These are phyloP conservation scores for Hyperoplus lanceolatus DNA, from an alignment of 2,797 vertebrate species.

Conservation along the genomic window DNA sequence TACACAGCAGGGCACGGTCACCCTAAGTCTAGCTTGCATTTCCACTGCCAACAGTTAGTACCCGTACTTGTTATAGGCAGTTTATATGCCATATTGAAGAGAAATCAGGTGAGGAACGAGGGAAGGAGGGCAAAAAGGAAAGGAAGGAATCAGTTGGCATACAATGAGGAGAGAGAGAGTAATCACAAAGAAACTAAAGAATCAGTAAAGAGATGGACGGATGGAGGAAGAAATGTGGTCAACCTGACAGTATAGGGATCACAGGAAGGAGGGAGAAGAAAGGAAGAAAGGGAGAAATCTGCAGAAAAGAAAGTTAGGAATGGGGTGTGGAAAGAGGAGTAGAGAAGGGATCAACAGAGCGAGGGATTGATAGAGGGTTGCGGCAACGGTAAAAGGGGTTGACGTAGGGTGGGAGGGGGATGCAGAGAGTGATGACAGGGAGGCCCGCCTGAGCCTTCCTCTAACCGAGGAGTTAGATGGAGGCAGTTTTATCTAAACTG, in stretches of 20 bases:
- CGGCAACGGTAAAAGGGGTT: slow-evolving; percentile 12
- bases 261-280: not conserved
- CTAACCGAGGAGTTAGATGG: slow-evolving; percentile 65
- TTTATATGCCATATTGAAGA: too few species aligned
- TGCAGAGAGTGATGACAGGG: slow-evolving; percentile 32
- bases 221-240: too few species aligned
- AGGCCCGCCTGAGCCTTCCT: slow-evolving; percentile 32
- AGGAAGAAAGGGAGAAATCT: not conserved
- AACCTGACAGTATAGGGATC: not conserved
- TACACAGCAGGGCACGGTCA: too few species aligned
- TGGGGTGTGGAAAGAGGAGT: not conserved
- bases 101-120: not conserved
- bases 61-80: too few species aligned
- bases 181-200: too few species aligned
- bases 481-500: slow-evolving; percentile 69
- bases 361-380: slow-evolving; percentile 7
- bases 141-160: not conserved
- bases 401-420: slow-evolving; percentile 16
- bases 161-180: too few species aligned
- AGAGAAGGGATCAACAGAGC: slow-evolving; percentile 17
- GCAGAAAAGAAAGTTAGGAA: not conserved
- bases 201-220: not conserved
- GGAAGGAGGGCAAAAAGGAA: not conserved
- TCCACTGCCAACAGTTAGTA: too few species aligned
- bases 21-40: too few species aligned